phyloP scores from a whole-genome alignment of 1,140 invertebrate species.

The Lucilia cuprina region DNA sequence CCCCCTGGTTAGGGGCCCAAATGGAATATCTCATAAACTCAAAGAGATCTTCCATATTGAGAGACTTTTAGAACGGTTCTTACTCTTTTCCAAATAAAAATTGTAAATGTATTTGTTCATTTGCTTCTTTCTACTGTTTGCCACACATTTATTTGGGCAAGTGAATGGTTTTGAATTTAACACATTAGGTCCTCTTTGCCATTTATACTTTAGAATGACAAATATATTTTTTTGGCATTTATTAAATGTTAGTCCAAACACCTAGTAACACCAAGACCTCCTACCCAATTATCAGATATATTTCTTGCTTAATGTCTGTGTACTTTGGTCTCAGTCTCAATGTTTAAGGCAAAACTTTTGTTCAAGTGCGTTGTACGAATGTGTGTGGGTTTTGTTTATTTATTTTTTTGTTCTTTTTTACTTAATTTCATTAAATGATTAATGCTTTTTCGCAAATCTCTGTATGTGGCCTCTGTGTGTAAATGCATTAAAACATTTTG shows the following conservation, averaged over 20 bases:
- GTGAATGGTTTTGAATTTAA: not conserved
- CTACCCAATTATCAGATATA: not conserved
- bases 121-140: too few species aligned
- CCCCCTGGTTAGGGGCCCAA: too few species aligned
- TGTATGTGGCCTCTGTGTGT: slow-evolving; percentile 4
- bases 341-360: too few species aligned
- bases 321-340: too few species aligned
- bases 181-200: not conserved
- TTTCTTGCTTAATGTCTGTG: not conserved
- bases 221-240: not conserved
- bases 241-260: not conserved
- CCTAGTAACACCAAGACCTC: too few species aligned
- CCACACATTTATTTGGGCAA: too few species aligned
- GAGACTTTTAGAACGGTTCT: too few species aligned
- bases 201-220: not conserved
- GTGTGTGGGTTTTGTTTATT: slow-evolving; percentile 39
- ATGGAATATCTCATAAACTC: too few species aligned
- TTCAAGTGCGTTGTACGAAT: not conserved
- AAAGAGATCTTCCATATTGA: too few species aligned
- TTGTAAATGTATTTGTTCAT: not conserved
- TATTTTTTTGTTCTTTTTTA: slow-evolving; percentile 39
- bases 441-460: slow-evolving; percentile 13
- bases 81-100: not conserved
- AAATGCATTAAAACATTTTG: not conserved
- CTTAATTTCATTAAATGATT: slow-evolving; percentile 39